phyloP scores from a whole-genome alignment of 2,888 invertebrate genomes.

The Crematogaster levior region DNA sequence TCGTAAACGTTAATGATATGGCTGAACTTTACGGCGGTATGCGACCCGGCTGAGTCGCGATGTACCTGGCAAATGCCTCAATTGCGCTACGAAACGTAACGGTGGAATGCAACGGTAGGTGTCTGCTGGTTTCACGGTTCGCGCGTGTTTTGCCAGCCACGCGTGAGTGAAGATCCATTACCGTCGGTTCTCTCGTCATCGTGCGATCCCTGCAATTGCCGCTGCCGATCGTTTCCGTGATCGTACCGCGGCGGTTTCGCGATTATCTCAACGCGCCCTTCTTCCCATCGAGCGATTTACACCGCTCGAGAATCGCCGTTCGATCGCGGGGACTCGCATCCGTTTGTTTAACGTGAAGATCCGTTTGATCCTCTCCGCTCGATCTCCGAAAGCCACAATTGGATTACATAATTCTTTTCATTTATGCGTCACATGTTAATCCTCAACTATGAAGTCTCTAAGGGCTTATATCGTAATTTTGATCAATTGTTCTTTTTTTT shows the following conservation, averaged over 20 bases:
- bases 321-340: neutral
- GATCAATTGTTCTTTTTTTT: neutral
- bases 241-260: slow-evolving; percentile 20
- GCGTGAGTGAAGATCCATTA: slow-evolving; percentile 36
- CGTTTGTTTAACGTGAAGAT: neutral
- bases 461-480: neutral
- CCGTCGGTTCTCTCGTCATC: neutral
- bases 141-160: slow-evolving; percentile 42
- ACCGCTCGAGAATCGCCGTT: too few species aligned
- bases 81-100: slow-evolving; percentile 9
- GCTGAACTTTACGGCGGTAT: slow-evolving; percentile 15
- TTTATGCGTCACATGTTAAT: neutral
- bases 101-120: slow-evolving; percentile 12
- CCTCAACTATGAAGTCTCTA: neutral
- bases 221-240: slow-evolving; percentile 28
- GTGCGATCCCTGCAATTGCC: neutral
- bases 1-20: slow-evolving; percentile 23
- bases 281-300: neutral
- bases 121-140: slow-evolving; percentile 24
- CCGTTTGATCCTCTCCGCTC: neutral
- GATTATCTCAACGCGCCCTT: slow-evolving; percentile 4
- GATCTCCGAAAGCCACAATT: neutral
- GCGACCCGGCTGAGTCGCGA: slow-evolving; percentile 21
- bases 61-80: slow-evolving; percentile 16
- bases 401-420: neutral